A percentile compares a stretch with the other conserved stretches of the same genome.
These are phyloP conservation scores for Odontamblyopus rebecca DNA, from an alignment of 2,797 vertebrate species.

Conservation along the genomic window DNA sequence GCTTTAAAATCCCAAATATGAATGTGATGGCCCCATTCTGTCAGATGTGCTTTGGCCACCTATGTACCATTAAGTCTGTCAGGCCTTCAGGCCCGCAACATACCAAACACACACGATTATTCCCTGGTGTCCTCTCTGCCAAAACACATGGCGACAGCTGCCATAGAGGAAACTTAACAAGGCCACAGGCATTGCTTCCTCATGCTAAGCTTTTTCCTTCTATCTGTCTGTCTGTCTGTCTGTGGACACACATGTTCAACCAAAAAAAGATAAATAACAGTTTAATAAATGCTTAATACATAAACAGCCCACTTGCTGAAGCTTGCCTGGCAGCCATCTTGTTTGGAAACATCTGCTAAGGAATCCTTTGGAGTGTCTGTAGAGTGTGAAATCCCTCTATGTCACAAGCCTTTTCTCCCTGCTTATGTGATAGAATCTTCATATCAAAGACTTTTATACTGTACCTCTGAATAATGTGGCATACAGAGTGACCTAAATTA, in stretches of 20 bases:
- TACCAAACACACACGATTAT: slow-evolving; percentile 57
- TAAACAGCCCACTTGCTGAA: slow-evolving; percentile 50
- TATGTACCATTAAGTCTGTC: slow-evolving; percentile 56
- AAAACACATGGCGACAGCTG: slow-evolving; percentile 62
- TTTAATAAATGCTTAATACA: slow-evolving; percentile 6
- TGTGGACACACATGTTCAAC: background rate
- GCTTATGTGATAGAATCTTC: slow-evolving; percentile 31
- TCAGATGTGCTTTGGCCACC: slow-evolving; percentile 63
- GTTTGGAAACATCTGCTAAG: slow-evolving; percentile 64
- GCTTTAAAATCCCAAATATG: slow-evolving; percentile 47
- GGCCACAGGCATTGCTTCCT: slow-evolving; percentile 37
- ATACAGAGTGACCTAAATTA: background rate
- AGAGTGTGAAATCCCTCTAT: slow-evolving; percentile 38
- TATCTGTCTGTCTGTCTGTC: background rate
- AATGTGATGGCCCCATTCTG: slow-evolving; percentile 68
- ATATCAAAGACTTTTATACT: slow-evolving; percentile 53
- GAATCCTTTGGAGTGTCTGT: slow-evolving; percentile 63
- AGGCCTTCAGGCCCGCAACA: slow-evolving; percentile 60
- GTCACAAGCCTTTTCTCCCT: slow-evolving; percentile 35
- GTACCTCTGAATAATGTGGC: slow-evolving; percentile 18
- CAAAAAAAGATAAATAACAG: background rate
- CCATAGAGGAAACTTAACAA: slow-evolving; percentile 48
- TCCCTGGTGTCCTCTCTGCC: slow-evolving; percentile 47
- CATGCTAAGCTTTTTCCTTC: slow-evolving; percentile 9
- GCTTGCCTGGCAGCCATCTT: slow-evolving; percentile 66